Conservation (phyloP, 2,113 vertebrate species). For the Indicator maculatus region DNA sequence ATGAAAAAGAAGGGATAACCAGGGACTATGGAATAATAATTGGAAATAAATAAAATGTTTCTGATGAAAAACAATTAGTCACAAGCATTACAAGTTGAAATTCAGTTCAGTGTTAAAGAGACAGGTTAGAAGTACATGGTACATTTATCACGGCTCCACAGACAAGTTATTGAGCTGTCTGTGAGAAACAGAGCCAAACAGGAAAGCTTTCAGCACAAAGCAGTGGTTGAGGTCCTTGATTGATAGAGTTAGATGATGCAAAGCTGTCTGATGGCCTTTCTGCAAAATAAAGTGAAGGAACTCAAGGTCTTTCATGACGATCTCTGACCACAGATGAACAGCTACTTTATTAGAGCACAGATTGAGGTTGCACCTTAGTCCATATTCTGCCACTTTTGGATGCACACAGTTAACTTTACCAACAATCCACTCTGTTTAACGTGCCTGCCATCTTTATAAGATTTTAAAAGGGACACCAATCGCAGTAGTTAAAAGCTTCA, state of each 20-base stretch:
- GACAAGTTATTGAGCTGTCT: constrained; percentile 87
- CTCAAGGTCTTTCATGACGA: constrained; percentile 79
- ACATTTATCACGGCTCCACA: constrained; percentile 81
- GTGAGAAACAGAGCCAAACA: constrained; percentile 81
- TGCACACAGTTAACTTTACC: constrained; percentile 63
- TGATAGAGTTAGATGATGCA: constrained; percentile 82
- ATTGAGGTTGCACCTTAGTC: constrained; percentile 72
- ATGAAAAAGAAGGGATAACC: constrained; percentile 27
- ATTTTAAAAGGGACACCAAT: constrained; percentile 12
- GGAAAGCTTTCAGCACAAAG: constrained; percentile 81
- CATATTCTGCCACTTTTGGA: constrained; percentile 68
- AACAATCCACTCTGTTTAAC: constrained; percentile 58
- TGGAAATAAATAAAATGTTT: constrained; percentile 66
- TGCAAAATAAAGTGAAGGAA: constrained; percentile 79
- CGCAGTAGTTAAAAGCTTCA: not conserved
- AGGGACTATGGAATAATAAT: constrained; percentile 33
- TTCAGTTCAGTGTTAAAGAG: constrained; percentile 75
- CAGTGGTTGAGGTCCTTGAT: constrained; percentile 78
- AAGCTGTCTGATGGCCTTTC: constrained; percentile 79
- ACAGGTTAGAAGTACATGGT: constrained; percentile 73
- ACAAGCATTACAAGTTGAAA: constrained; percentile 68
- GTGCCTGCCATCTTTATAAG: constrained; percentile 28
- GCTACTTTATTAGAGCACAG: constrained; percentile 78
- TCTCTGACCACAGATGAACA: constrained; percentile 82
- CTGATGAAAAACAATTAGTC: constrained; percentile 69